These are phyloP conservation scores for Pipistrellus nathusii DNA, from an alignment of 2,797 vertebrate species.

Conservation along the genomic window DNA sequence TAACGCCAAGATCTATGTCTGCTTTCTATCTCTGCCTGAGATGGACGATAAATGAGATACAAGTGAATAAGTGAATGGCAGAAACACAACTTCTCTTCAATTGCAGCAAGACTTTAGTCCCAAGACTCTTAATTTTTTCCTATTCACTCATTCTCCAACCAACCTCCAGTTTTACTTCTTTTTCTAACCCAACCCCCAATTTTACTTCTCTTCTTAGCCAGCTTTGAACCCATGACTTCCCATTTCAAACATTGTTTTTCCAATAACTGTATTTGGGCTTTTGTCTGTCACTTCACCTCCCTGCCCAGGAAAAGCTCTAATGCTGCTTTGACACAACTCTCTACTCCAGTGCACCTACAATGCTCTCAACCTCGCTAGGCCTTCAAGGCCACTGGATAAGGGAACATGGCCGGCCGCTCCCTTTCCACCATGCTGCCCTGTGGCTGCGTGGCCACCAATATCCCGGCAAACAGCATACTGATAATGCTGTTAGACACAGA, in stretches of 20 bases:
- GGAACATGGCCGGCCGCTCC: fast-evolving
- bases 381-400: neutral
- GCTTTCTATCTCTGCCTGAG: neutral
- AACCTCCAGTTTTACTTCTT: neutral
- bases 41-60: neutral
- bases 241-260: neutral
- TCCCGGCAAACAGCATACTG: neutral
- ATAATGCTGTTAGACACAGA: neutral
- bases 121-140: neutral
- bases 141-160: neutral
- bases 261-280: neutral
- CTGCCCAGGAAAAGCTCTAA: neutral
- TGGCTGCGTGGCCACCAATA: neutral
- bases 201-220: neutral
- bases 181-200: neutral
- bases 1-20: neutral
- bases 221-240: neutral
- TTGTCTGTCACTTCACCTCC: neutral
- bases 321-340: neutral
- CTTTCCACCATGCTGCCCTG: neutral
- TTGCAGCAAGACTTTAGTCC: neutral
- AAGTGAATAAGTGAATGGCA: neutral
- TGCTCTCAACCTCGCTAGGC: too few relatives aligned
- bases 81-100: neutral
- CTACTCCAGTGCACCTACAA: neutral